Base-by-base conservation (phyloP, 2,888 invertebrate species). In the Caenorhabditis wallacei region DNA sequence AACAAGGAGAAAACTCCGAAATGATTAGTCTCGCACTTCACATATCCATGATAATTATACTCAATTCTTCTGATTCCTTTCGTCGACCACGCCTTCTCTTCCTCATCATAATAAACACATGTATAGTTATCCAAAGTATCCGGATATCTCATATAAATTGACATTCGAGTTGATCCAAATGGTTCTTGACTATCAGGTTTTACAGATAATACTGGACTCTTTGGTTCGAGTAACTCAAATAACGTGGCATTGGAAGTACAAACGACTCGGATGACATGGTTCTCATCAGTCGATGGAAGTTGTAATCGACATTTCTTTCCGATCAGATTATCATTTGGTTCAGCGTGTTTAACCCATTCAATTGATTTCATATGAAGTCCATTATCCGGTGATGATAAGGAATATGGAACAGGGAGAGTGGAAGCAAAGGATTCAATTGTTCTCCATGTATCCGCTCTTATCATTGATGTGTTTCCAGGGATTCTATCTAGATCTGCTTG, bases 41-140 rank as follows among this genome's bases (percentile, higher is more conserved):
- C 87, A 56, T 87, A 89, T n/a, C 90, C 90, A 53, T 87, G 81
- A 53, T 84, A 75, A 24, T 70, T 70, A 16, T 76, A 72, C 69
- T 84, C 80, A 11, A 88, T 80, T 40, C 82, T 76, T 59, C 85
- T 82, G 51, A 91, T 86, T 43, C 90, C 91, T 18, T 86, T 82
- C 3, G 86, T 89, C 8, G 91, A 91, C 91, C 91, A 91, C 8
- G 86, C 88, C 48, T 84, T 82, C 68, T 86, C 89, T 80, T 86
- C 81, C 22, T 87, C 85, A 72, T 91, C 90, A 59, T 86, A 91
- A 57, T 80, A 86, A 20, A 90, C 90, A 79, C 91, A 91, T 0
- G 90, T 91, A 76, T 89, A 90, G 72, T 89, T 90, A 35, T 89
- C 88, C 46, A 59, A 57, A 3, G 64, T 61, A 63, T 87, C 84